These are phyloP conservation scores for Patiria miniata DNA, from an alignment of 35 echinoderm and acorn worm genomes.

Conservation along the genomic window DNA sequence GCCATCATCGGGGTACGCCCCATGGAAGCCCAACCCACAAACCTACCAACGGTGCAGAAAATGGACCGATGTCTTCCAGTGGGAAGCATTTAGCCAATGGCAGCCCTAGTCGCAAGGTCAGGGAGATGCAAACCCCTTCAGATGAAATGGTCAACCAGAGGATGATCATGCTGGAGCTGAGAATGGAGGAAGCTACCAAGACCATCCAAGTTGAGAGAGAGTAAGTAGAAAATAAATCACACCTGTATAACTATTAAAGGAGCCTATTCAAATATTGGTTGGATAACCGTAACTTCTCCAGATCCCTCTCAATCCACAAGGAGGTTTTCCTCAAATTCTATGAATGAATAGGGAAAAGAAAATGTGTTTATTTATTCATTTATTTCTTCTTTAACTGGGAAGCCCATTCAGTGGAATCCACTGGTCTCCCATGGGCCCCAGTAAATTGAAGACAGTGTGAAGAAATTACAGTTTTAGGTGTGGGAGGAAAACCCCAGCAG, in stretches of 20 bases:
- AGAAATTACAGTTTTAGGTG: no score
- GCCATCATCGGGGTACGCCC: background rate
- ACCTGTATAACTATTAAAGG: background rate
- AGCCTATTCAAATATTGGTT: no score
- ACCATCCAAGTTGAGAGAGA: constrained; percentile 83
- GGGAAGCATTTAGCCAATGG: constrained; percentile 2
- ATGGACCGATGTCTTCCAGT: background rate
- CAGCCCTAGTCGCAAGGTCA: constrained; percentile 41
- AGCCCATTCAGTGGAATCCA: no score
- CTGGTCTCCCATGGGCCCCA: no score
- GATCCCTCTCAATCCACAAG: no score
- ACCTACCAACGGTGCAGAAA: background rate
- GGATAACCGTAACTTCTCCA: no score
- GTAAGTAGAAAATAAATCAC: constrained; percentile 66
- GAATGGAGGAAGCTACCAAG: constrained; percentile 86
- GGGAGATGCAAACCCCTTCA: constrained; percentile 69
- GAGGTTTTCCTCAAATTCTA: no score
- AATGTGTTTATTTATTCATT: no score
- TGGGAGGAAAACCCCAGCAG: no score
- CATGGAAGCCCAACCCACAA: background rate
- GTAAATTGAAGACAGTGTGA: no score
- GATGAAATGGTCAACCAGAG: constrained; percentile 74
- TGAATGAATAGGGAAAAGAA: no score
- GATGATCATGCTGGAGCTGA: constrained; percentile 88
- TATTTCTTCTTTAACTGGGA: no score